phyloP scores from a whole-genome alignment of 2,888 invertebrate genomes.

The Macrosiphum euphorbiae region DNA sequence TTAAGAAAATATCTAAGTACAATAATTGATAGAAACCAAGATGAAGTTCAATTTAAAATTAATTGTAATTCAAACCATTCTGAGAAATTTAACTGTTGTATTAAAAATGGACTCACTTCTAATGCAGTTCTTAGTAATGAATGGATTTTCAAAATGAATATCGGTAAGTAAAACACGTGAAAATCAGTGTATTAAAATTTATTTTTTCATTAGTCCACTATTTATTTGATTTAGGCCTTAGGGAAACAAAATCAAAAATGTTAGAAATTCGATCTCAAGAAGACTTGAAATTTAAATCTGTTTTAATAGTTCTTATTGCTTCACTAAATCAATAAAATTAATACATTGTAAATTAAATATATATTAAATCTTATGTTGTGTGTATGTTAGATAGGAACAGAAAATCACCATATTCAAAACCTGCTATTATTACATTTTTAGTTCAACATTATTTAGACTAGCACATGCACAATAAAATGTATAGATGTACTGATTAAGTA shows the following conservation, averaged over 20 bases:
- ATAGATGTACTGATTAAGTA: background rate
- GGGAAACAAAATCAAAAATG: background rate
- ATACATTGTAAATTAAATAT: background rate
- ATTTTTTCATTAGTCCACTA: background rate
- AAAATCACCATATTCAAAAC: background rate
- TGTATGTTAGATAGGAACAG: background rate
- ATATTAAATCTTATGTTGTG: background rate
- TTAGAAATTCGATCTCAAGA: background rate
- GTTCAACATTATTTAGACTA: background rate
- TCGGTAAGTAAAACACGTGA: slow-evolving; percentile 22
- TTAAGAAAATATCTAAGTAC: background rate
- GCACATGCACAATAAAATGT: no score
- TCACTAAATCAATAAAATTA: no score
- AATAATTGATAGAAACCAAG: background rate
- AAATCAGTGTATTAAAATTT: background rate
- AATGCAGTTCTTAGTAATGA: slow-evolving; percentile 11
- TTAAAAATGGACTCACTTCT: slow-evolving; percentile 28
- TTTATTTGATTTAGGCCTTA: background rate
- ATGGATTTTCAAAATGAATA: slow-evolving; percentile 25
- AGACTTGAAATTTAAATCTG: background rate
- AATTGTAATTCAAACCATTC: background rate
- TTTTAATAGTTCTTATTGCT: background rate
- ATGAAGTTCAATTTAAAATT: background rate
- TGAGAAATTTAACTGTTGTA: slow-evolving; percentile 8
- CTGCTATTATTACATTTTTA: background rate